Conservation (phyloP, 2,113 vertebrate genomes). For the Centropristis striata region DNA sequence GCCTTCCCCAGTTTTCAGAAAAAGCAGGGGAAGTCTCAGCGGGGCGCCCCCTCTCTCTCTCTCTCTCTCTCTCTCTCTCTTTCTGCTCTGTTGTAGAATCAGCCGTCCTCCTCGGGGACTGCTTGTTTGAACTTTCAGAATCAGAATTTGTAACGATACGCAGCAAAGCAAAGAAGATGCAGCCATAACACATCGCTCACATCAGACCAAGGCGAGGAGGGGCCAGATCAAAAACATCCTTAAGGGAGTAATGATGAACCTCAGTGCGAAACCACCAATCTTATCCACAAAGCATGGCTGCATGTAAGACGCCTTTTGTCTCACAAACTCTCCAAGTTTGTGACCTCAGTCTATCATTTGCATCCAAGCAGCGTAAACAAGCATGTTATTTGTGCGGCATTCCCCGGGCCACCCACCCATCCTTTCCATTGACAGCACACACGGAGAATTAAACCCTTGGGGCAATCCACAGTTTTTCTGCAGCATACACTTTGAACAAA, state of each 20-base stretch:
- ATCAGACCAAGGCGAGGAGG: constrained; percentile 48
- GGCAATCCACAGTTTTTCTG: constrained; percentile 61
- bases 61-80: too few species aligned
- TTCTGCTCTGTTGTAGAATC: constrained; percentile 64
- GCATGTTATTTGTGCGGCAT: constrained; percentile 66
- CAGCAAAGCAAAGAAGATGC: constrained; percentile 58
- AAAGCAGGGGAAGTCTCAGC: constrained; percentile 48
- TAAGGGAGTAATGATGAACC: constrained; percentile 62
- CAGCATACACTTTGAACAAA: constrained; percentile 68
- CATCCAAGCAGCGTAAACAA: constrained; percentile 75
- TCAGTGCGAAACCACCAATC: constrained; percentile 43
- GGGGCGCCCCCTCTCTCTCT: constrained; percentile 32
- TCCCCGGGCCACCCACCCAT: constrained; percentile 64
- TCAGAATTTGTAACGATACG: constrained; percentile 76
- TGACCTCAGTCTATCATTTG: constrained; percentile 75
- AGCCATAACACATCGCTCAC: constrained; percentile 49
- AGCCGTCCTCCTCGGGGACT: constrained; percentile 65
- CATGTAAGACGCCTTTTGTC: constrained; percentile 60
- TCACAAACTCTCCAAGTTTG: constrained; percentile 53
- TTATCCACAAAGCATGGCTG: constrained; percentile 38
- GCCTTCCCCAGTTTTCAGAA: constrained; percentile 53
- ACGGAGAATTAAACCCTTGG: constrained; percentile 63
- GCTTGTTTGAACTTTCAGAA: constrained; percentile 77
- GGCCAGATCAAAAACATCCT: constrained; percentile 66
- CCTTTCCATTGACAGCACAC: constrained; percentile 54